These are phyloP conservation scores for Euwallacea fornicatus DNA, from an alignment of 1,140 invertebrate species.

Conservation along the genomic window DNA sequence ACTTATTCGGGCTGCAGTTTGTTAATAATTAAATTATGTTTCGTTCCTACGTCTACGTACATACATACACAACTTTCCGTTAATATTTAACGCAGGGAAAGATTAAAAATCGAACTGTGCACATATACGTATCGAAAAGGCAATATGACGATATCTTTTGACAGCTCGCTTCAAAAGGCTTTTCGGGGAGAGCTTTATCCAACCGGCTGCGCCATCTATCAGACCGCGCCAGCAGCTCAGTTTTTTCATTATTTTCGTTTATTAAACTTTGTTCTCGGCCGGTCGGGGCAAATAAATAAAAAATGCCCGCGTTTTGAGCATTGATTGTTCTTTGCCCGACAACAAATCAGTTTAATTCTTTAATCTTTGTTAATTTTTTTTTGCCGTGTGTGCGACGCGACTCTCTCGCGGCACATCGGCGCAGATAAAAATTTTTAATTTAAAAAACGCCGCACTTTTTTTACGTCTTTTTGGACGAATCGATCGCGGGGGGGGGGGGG, in stretches of 20 bases:
- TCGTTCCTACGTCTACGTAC: too few relatives aligned
- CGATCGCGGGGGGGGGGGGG: too few relatives aligned
- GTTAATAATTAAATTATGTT: too few relatives aligned
- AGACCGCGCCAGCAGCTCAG: constrained; percentile 6
- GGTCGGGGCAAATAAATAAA: constrained; percentile 23
- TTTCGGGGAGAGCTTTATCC: too few relatives aligned
- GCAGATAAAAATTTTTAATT: constrained; percentile 34
- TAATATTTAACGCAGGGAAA: too few relatives aligned
- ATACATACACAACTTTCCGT: too few relatives aligned
- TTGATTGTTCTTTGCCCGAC: constrained; percentile 40
- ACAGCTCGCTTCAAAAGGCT: too few relatives aligned
- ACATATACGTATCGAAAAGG: background rate
- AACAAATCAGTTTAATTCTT: constrained; percentile 42
- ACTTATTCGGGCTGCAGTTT: too few relatives aligned
- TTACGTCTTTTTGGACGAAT: constrained; percentile 4
- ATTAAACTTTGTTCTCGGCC: constrained; percentile 19
- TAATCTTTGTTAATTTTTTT: constrained; percentile 34
- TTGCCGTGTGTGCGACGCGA: background rate
- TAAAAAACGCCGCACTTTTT: constrained; percentile 25
- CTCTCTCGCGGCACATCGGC: background rate
- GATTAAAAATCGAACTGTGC: background rate
- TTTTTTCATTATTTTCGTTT: constrained; percentile 31
- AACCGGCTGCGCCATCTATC: constrained; percentile 7
- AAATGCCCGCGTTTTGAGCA: constrained; percentile 33
- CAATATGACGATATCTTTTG: background rate